These are phyloP conservation scores for Sycophaga agraensis DNA, from an alignment of 1,140 invertebrate genomes.

Conservation along the genomic window DNA sequence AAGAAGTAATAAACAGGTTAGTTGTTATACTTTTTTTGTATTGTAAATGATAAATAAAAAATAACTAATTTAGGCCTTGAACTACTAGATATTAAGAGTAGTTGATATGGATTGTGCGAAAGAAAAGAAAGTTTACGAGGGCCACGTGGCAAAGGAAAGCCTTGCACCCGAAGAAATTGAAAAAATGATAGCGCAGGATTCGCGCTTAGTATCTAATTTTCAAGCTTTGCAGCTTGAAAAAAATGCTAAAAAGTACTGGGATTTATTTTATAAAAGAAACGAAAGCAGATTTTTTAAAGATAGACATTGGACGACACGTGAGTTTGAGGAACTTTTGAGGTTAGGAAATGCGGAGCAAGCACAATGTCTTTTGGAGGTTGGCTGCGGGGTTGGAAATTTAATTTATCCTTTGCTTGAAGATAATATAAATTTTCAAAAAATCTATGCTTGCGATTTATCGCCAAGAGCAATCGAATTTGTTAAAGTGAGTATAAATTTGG, in stretches of 20 bases:
- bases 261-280: constrained; percentile 96
- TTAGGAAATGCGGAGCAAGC: constrained; percentile 46
- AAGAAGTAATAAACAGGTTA: too few relatives aligned
- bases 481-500: constrained; percentile 60
- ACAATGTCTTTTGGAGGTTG: constrained; percentile 77
- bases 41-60: too few relatives aligned
- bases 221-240: constrained; percentile 81
- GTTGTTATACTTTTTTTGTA: too few relatives aligned
- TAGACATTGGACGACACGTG: constrained; percentile 93
- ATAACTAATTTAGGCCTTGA: too few relatives aligned
- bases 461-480: constrained; percentile 86
- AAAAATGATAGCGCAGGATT: constrained; percentile 68
- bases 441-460: constrained; percentile 95
- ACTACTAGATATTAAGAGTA: too few relatives aligned
- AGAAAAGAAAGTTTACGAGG: background rate
- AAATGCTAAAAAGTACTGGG: constrained; percentile 93
- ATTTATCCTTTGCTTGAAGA: constrained; percentile 90
- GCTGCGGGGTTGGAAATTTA: constrained; percentile 97
- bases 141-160: constrained; percentile 11
- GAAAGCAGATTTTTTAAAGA: constrained; percentile 93
- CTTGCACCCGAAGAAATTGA: constrained; percentile 63
- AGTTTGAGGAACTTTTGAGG: constrained; percentile 81
- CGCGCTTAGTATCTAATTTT: constrained; percentile 71
- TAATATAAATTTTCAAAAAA: constrained; percentile 66
- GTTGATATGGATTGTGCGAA: too few relatives aligned